Percentiles rank a stretch among this genome's conserved stretches.
phyloP scores from a whole-genome alignment of 2,797 vertebrate genomes.

The Sebastes iracundus region DNA sequence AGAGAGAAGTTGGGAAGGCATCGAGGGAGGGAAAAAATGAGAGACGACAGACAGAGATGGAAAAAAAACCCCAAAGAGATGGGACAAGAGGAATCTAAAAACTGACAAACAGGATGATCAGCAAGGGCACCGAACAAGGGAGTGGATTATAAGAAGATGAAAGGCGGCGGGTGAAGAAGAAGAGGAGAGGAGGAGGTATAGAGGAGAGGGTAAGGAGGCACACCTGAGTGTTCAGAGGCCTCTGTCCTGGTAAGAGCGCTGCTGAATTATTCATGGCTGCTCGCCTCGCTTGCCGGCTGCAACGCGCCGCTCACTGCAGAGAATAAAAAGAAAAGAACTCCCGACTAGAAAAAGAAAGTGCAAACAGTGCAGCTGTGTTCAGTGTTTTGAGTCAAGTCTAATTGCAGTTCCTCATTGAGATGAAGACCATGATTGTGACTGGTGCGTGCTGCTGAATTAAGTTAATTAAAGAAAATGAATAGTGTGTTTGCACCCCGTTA shows the following conservation, averaged over 20 bases:
- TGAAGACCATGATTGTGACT: neutral
- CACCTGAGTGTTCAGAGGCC: slow-evolving; percentile 44
- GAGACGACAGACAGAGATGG: neutral
- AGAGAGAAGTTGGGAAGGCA: neutral
- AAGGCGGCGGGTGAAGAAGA: slow-evolving; percentile 1
- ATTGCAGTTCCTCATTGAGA: slow-evolving; percentile 4
- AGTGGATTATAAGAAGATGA: slow-evolving; percentile 7
- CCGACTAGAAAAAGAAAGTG: neutral
- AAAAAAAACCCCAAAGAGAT: neutral
- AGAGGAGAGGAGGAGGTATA: neutral
- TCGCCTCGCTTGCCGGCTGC: slow-evolving; percentile 21
- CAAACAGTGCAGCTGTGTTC: neutral
- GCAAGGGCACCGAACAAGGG: neutral
- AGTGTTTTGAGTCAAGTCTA: neutral
- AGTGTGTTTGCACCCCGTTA: neutral
- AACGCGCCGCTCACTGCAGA: slow-evolving; percentile 22
- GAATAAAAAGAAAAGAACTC: slow-evolving; percentile 9
- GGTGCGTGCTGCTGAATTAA: neutral
- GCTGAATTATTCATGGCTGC: slow-evolving; percentile 66
- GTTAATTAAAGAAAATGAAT: neutral
- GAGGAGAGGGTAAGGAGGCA: slow-evolving; percentile 19
- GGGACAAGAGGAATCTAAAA: neutral
- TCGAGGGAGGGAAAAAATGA: neutral
- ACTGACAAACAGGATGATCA: slow-evolving; percentile 25
- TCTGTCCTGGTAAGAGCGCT: slow-evolving; percentile 30